Evolutionary conservation across 2,113 vertebrate species (phyloP).

Genomic region (Platichthys flesus): DNA sequence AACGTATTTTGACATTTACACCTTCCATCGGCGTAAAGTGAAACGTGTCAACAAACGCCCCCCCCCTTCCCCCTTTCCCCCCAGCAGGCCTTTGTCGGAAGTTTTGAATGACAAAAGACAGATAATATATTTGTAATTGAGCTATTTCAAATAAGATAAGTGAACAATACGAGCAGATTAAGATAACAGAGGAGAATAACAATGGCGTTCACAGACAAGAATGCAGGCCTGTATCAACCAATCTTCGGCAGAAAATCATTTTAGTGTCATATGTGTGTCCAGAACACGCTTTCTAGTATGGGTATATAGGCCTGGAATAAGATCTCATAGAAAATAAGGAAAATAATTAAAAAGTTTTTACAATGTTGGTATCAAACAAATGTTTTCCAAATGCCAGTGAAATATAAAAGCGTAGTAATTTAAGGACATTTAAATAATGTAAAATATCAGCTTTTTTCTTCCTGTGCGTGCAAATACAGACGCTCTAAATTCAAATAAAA

Average conservation of each 20-base stretch:
- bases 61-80: not conserved
- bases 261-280: not conserved
- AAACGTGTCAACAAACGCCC: not conserved
- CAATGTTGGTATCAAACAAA: no score
- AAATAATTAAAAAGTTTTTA: no score
- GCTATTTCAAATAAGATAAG: constrained; percentile 71
- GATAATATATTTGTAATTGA: constrained; percentile 76
- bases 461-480: no score
- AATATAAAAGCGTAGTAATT: no score
- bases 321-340: no score
- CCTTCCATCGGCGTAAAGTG: not conserved
- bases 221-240: constrained; percentile 48
- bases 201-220: constrained; percentile 67
- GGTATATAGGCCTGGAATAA: no score
- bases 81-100: constrained; percentile 40
- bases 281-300: not conserved
- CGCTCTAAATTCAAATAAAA: no score
- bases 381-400: no score
- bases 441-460: no score
- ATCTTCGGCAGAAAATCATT: constrained; percentile 30
- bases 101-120: constrained; percentile 65
- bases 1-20: not conserved
- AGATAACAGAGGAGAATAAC: constrained; percentile 75
- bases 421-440: no score
- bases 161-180: constrained; percentile 72